A percentile compares a stretch with the other conserved stretches of the same genome.
phyloP scores from a whole-genome alignment of 2,113 vertebrate genomes.

The Cynopterus brachyotis region DNA sequence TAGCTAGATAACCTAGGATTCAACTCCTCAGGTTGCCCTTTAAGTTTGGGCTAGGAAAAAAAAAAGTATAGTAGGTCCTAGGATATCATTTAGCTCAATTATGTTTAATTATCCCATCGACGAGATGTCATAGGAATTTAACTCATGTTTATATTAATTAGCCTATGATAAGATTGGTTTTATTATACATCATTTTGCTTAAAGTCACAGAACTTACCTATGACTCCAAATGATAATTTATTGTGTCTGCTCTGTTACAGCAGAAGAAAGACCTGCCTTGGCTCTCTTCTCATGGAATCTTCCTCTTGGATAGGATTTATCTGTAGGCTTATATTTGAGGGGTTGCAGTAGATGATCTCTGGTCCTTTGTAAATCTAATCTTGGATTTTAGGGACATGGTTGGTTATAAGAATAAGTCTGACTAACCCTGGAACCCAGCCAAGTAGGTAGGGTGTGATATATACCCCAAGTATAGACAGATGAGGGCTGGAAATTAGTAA shows the following conservation, averaged over 20 bases:
- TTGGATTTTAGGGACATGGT: constrained; percentile 22
- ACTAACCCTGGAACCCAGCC: neutral
- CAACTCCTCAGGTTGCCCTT: neutral
- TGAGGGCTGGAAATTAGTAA: neutral
- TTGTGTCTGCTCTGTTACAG: neutral
- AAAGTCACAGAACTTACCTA: neutral
- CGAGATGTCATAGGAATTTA: neutral
- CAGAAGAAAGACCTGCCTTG: neutral
- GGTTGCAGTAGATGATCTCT: neutral
- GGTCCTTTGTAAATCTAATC: neutral
- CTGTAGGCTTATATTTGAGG: neutral
- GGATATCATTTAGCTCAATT: neutral
- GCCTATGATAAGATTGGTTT: neutral
- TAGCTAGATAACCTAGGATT: neutral
- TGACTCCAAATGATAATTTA: neutral
- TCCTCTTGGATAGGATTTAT: neutral
- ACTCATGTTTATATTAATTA: neutral
- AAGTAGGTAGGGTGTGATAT: neutral
- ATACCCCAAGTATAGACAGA: neutral
- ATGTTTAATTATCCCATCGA: neutral
- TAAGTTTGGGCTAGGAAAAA: neutral
- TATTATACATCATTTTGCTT: neutral
- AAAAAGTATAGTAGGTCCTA: neutral
- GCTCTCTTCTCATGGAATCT: neutral
- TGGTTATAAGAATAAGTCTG: neutral